phyloP scores from a whole-genome alignment of 2,888 invertebrate genomes.

The Candidula unifasciata region DNA sequence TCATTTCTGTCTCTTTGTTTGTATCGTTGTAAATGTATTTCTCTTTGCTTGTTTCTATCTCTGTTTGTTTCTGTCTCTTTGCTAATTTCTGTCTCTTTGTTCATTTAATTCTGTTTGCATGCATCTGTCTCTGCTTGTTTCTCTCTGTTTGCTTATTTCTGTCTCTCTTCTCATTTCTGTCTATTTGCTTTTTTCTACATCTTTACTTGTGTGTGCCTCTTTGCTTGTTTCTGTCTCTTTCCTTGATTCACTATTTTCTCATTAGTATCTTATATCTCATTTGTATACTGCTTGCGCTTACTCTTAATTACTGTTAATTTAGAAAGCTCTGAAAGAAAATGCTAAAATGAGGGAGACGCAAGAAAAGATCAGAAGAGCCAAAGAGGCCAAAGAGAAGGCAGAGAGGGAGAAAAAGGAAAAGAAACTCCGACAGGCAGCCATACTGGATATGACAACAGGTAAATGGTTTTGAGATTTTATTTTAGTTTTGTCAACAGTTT shows the following conservation, averaged over 20 bases:
- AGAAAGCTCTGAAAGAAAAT: slow-evolving; percentile 91
- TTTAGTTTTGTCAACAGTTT: neutral
- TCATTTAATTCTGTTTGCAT: no score
- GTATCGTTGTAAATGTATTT: no score
- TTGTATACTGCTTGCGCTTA: neutral
- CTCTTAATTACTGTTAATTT: neutral
- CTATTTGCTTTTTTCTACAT: no score
- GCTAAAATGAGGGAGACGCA: slow-evolving; percentile 88
- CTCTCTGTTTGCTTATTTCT: no score
- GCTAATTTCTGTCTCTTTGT: no score
- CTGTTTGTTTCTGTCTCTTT: no score
- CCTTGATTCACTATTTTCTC: neutral
- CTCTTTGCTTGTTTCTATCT: no score
- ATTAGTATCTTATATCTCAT: neutral
- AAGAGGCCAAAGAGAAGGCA: slow-evolving; percentile 89
- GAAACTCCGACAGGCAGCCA: slow-evolving; percentile 80
- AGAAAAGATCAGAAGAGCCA: slow-evolving; percentile 89
- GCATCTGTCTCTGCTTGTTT: no score
- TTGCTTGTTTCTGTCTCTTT: neutral
- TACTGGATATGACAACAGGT: slow-evolving; percentile 92
- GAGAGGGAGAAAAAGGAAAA: slow-evolving; percentile 87
- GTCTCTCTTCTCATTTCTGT: no score
- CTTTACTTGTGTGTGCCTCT: neutral
- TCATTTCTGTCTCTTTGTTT: no score
- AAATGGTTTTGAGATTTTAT: neutral